Evolutionary conservation across 2,797 vertebrate species (phyloP), one percentile per base, ranked within the genome.

Genomic region (Merluccius polli): DNA sequence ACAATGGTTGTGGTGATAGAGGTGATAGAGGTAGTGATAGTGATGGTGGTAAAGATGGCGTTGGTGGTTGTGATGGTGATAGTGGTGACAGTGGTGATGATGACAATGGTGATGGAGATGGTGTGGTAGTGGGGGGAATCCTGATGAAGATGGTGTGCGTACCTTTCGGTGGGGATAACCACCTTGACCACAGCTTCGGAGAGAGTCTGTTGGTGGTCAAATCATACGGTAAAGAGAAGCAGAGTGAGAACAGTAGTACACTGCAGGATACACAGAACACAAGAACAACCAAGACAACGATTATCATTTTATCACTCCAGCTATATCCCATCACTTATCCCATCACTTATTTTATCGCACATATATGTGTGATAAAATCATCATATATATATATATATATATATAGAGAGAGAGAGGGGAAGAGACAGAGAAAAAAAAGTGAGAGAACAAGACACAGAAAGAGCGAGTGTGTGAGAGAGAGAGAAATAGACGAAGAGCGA

Each of bases 151-250:
- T 38, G 36, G 85, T 86, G 33, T 91, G 91, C 90, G 92, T 94
- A 95, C 94, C 94, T 95, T 94, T 95, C 94, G 81, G 93, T 93
- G 80, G 94, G 94, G 93, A 95, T 94, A 92, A 95, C 94, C 94
- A 95, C 94, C 94, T 95, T 95, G 92, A 95, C 94, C 92, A 94
- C 90, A 87, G 94, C 94, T 92, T 95, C 93, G 89, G 94, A 94
- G 93, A 95, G 94, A 94, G 90, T 95, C 94, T 95, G 94, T 94
- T 94, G 90, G 90, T 93, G 92, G 93, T 93, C 92, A 95, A 92
- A 94, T 80, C 92, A 93, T 93, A 94, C 92, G 90, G 91, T 93
- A 84, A 92, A 88, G 90, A 91, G 92, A 93, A 92, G 92, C 90
- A 80, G 92, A 85, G 83, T 89, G 90, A 89, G 87, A 83, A 90